A percentile compares a stretch with the other conserved stretches of the same genome.
Conservation (phyloP, 2,888 invertebrate species). For the Zaprionus bogoriensis region DNA sequence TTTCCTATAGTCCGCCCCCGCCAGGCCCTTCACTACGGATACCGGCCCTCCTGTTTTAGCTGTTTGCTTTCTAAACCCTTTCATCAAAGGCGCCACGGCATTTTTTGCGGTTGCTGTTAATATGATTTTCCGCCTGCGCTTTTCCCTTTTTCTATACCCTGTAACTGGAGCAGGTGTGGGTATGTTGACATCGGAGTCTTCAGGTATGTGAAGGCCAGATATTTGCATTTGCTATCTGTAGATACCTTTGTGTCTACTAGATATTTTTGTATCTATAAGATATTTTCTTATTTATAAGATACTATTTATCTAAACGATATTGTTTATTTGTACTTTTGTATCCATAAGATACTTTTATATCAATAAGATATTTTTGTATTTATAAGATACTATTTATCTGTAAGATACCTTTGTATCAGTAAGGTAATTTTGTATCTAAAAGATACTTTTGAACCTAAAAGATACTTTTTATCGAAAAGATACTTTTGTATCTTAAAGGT, state of each 20-base stretch:
- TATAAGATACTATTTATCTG: neutral
- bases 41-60: constrained; percentile 24
- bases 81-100: constrained; percentile 64
- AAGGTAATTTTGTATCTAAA: neutral
- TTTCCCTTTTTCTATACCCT: neutral
- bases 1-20: constrained; percentile 13
- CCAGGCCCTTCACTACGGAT: neutral
- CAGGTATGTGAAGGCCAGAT: neutral
- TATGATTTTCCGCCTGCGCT: constrained; percentile 59
- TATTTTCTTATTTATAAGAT: too few relatives aligned
- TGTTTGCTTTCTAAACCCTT: constrained; percentile 60
- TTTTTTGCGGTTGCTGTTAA: constrained; percentile 65
- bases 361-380: neutral
- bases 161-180: neutral
- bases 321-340: too few relatives aligned
- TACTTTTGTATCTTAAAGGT: neutral
- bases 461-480: neutral
- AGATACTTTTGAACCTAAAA: neutral
- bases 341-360: neutral
- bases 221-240: neutral
- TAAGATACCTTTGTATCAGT: neutral
- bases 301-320: too few relatives aligned
- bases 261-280: neutral
- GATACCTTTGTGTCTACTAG: neutral
- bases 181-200: neutral